Percentiles rank a stretch among this genome's conserved stretches.
Evolutionary conservation across 2,888 invertebrate genomes (phyloP).

Genomic region (Heteromurus nitidus): DNA sequence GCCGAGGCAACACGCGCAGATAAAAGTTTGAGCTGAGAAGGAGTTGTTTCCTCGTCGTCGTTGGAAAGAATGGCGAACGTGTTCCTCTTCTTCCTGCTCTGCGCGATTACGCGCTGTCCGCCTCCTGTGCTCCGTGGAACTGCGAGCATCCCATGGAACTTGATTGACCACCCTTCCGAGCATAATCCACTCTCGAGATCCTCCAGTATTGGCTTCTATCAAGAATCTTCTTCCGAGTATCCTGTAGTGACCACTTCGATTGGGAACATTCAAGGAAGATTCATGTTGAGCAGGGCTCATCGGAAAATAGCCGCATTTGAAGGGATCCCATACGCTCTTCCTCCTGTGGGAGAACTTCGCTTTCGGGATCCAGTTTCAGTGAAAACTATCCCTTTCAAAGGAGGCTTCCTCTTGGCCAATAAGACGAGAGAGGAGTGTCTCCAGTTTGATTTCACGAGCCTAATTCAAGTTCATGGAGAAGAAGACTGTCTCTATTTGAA

Average conservation of each 20-base stretch:
- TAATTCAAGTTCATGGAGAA: no score
- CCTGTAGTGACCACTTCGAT: not conserved
- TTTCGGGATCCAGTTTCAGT: constrained; percentile 83
- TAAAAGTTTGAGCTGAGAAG: no score
- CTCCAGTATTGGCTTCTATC: no score
- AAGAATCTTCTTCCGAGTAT: not conserved
- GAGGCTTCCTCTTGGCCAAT: constrained; percentile 78
- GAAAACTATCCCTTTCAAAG: constrained; percentile 87
- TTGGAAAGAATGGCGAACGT: constrained; percentile 29
- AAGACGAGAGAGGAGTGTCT: constrained; percentile 62
- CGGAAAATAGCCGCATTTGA: constrained; percentile 59
- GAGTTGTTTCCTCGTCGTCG: no score
- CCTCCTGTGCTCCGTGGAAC: constrained; percentile 34
- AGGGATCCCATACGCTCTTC: constrained; percentile 65
- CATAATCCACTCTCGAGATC: no score
- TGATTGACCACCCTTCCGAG: no score
- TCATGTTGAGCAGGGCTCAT: constrained; percentile 51
- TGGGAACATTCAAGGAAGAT: constrained; percentile 44
- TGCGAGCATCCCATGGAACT: no score
- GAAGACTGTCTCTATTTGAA: no score
- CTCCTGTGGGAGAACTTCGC: constrained; percentile 48
- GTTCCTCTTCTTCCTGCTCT: constrained; percentile 44
- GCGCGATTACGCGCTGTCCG: constrained; percentile 58
- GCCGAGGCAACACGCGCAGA: no score
- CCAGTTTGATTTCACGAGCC: no score